Evolutionary conservation across 2,888 invertebrate species (phyloP), one percentile per base, ranked within the genome.

Genomic region (Amphipyra berbera): DNA sequence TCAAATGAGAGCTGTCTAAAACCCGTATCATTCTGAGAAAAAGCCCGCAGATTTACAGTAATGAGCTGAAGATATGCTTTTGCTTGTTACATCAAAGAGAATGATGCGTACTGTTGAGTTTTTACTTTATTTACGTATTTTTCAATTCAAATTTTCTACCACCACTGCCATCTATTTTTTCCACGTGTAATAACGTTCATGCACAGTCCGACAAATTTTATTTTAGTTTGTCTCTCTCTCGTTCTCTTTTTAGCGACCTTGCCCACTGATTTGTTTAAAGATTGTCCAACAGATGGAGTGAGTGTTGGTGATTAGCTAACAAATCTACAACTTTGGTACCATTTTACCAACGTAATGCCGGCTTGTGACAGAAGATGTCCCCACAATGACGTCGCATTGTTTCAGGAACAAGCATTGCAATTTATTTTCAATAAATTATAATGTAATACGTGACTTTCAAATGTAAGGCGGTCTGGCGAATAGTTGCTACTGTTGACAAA

Each of bases 281-380:
- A 27, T 35, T 46, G 9, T 12, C 38, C 68, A 54, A 56, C 33
- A 78, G 77, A 61, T 78, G 77, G 79, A 65, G 60, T 27, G 35
- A 37, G 38, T 35, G 14, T n/a, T 41, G n/a, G 5, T 61, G 9
- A 62, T 35, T 7, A 6, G n/a, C 12, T n/a, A 45, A n/a, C 8
- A 58, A 50, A 58, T 13, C 15, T 56, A 47, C 7, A 38, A 35
- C 14, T 48, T 50, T 42, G 10, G 37, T 21, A 8, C 9, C 13
- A 33, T 15, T 15, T 33, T 60, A 14, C 21, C 21, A 21, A 48
- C 10, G 49, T 65, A 50, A 38, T 57, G n/a, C 47, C 38, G 14
- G n/a, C n/a, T 35, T 48, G 9, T 37, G 30, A 44, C 62, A 61
- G 62, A 40, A 76, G 76, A 76, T 76, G 78, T 77, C 75, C 45